Percentiles rank a stretch among this genome's conserved stretches.
These are phyloP conservation scores for Drosophila ezoana DNA, from an alignment of 2,888 invertebrate species.

Conservation along the genomic window DNA sequence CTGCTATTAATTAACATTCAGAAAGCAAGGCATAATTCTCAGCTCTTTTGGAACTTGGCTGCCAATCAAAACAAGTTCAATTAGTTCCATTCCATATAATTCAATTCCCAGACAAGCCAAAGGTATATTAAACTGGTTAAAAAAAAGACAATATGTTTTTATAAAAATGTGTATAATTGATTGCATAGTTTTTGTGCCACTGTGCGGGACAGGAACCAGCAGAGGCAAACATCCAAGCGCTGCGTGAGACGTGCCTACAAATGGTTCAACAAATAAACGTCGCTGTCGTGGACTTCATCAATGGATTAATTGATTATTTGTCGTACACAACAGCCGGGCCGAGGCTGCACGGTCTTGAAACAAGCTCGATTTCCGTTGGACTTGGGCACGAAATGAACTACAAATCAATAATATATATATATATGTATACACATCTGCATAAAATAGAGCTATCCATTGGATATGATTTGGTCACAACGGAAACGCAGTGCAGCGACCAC, in stretches of 20 bases:
- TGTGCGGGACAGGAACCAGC: conserved; percentile 48
- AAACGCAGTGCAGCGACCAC: conserved; percentile 57
- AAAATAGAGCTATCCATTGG: conserved; percentile 42
- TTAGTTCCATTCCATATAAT: conserved; percentile 39
- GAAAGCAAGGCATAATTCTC: conserved; percentile 26
- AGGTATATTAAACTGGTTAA: conserved; percentile 50
- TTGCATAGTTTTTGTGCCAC: conserved; percentile 43
- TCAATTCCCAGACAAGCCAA: conserved; percentile 16
- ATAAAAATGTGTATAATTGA: conserved; percentile 17
- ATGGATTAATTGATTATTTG: conserved; percentile 83
- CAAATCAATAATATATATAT: conserved; percentile 12
- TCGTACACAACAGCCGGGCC: conserved; percentile 49
- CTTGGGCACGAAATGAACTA: conserved; percentile 48
- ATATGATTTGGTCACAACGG: conserved; percentile 58
- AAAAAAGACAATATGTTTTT: not conserved
- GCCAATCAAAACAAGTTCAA: conserved; percentile 63
- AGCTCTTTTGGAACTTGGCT: conserved; percentile 39
- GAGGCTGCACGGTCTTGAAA: conserved; percentile 55
- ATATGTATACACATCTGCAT: not conserved
- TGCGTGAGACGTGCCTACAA: conserved; percentile 66
- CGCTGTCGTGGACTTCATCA: conserved; percentile 77
- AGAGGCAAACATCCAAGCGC: conserved; percentile 40
- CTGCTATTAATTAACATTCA: conserved; percentile 61
- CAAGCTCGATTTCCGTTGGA: conserved; percentile 63
- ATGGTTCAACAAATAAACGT: conserved; percentile 73